Conservation (phyloP, 2,888 invertebrate genomes). For the Lepidocyrtoides sp. region DNA sequence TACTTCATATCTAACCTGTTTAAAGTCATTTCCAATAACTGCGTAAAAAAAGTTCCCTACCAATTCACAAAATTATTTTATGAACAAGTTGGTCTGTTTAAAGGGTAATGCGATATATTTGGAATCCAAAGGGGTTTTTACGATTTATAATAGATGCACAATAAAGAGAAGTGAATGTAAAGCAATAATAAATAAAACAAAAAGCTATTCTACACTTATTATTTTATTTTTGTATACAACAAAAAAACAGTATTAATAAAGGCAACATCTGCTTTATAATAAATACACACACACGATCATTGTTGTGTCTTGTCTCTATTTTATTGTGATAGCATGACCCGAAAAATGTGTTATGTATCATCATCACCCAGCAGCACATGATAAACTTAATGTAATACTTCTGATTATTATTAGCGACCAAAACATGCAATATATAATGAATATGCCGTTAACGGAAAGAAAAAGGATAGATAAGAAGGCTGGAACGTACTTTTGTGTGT, state of each 20-base stretch:
- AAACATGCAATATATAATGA: neutral
- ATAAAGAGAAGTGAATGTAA: neutral
- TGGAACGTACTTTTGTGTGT: neutral
- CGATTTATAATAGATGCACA: neutral
- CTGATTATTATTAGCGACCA: neutral
- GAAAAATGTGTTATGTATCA: conserved; percentile 15
- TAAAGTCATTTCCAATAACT: neutral
- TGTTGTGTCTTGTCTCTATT: neutral
- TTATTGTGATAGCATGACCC: neutral
- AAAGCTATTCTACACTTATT: neutral
- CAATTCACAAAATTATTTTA: neutral
- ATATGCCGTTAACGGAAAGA: neutral
- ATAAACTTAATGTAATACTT: neutral
- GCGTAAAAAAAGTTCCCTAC: too few species aligned
- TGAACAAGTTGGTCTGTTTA: neutral
- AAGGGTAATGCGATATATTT: neutral
- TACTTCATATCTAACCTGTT: too few species aligned
- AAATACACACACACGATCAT: neutral
- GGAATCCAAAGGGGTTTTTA: neutral
- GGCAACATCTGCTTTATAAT: conserved; percentile 22
- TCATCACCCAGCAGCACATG: neutral
- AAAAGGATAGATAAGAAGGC: neutral
- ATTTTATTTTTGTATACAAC: conserved; percentile 14
- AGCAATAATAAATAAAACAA: conserved; percentile 27
- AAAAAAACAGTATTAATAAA: neutral